Percentiles rank a stretch among this genome's conserved stretches.
These are phyloP conservation scores for Rhagium mordax DNA, from an alignment of 2,888 invertebrate species.

Conservation along the genomic window DNA sequence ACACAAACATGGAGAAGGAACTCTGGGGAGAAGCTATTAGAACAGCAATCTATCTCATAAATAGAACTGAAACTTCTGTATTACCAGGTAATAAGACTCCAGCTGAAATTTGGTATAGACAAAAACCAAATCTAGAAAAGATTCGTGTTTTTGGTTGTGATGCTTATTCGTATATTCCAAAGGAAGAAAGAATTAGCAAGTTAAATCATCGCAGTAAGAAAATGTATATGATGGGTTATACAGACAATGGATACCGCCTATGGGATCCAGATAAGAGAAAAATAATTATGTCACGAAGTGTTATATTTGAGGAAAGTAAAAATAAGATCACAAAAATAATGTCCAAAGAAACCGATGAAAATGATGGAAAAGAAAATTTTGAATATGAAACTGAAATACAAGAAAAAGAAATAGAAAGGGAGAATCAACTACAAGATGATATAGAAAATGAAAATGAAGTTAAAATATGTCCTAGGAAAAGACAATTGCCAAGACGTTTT, in stretches of 20 bases:
- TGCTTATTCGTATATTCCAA: conserved; percentile 53
- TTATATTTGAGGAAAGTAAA: not conserved
- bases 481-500: not conserved
- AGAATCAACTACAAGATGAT: too few species aligned
- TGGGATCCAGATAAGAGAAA: not conserved
- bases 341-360: too few species aligned
- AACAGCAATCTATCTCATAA: conserved; percentile 34
- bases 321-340: too few species aligned
- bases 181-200: conserved; percentile 48
- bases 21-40: conserved; percentile 45
- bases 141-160: conserved; percentile 59
- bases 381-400: not conserved
- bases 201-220: conserved; percentile 53
- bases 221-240: conserved; percentile 50
- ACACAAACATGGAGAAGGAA: conserved; percentile 40
- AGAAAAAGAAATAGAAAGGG: too few species aligned
- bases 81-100: not conserved
- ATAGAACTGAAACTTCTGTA: not conserved
- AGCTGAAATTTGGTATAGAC: conserved; percentile 17
- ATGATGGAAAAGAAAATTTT: not conserved
- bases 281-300: not conserved
- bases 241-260: conserved; percentile 30
- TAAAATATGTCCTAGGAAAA: not conserved
- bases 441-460: not conserved
- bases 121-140: conserved; percentile 54